Percentiles rank a stretch among this genome's conserved stretches.
phyloP scores from a whole-genome alignment of 1,140 invertebrate species.

The Drosophila eugracilis region DNA sequence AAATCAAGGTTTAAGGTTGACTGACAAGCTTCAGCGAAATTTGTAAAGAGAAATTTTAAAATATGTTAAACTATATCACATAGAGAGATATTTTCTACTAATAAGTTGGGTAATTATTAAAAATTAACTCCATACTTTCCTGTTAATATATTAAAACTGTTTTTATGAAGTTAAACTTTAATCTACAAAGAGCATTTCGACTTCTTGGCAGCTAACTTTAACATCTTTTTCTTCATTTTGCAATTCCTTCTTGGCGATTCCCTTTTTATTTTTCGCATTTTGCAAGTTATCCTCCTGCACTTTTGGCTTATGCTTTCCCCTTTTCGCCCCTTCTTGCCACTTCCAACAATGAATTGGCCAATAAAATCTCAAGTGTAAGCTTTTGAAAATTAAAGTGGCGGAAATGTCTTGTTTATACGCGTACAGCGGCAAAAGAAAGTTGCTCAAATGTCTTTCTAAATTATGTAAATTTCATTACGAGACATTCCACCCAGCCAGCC shows the following conservation, averaged over 20 bases:
- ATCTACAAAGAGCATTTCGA: constrained; percentile 24
- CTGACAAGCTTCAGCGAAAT: background rate
- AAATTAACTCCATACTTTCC: background rate
- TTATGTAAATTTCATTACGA: constrained; percentile 82
- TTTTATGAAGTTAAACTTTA: background rate
- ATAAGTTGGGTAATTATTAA: background rate
- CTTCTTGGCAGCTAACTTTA: constrained; percentile 17
- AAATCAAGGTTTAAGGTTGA: background rate
- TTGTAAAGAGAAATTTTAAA: too few species aligned
- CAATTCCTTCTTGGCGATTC: constrained; percentile 21
- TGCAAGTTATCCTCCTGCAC: constrained; percentile 66
- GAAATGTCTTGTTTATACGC: constrained; percentile 83
- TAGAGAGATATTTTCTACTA: too few species aligned
- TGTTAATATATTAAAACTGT: background rate
- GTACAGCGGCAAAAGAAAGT: constrained; percentile 61
- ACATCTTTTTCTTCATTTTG: constrained; percentile 14
- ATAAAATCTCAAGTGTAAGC: constrained; percentile 84
- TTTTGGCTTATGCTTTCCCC: constrained; percentile 12
- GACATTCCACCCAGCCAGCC: constrained; percentile 36
- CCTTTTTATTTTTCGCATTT: constrained; percentile 25
- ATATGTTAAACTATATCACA: background rate
- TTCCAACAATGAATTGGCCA: constrained; percentile 82
- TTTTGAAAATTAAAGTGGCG: constrained; percentile 83
- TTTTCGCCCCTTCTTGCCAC: constrained; percentile 27
- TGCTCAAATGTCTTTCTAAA: constrained; percentile 81